Percentiles rank a stretch among this genome's conserved stretches.
These are phyloP conservation scores for Micrasema minimum DNA, from an alignment of 1,140 invertebrate species.

Conservation along the genomic window DNA sequence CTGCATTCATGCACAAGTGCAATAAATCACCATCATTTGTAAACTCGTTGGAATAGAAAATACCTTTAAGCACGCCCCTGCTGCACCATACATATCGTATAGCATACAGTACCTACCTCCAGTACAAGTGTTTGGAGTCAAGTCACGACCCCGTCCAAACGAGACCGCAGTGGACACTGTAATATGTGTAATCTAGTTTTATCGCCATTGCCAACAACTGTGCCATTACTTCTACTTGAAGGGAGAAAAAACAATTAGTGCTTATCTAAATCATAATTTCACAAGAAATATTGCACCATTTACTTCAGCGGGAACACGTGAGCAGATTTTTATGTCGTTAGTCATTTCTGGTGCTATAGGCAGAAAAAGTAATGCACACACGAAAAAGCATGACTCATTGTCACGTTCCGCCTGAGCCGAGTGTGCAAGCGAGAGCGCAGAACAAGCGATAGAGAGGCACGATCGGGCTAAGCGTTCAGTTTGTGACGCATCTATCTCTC, in stretches of 20 bases:
- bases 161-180: conserved; percentile 46
- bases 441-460: no score
- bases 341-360: neutral
- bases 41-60: no score
- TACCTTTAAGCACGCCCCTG: no score
- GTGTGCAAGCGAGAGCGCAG: no score
- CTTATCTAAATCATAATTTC: conserved; percentile 35
- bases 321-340: neutral
- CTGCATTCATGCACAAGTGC: no score
- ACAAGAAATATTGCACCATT: conserved; percentile 21
- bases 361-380: neutral
- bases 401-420: no score
- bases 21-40: no score
- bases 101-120: neutral
- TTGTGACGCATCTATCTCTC: no score
- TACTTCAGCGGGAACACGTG: neutral
- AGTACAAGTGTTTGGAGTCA: conserved; percentile 44
- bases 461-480: no score
- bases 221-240: conserved; percentile 13
- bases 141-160: conserved; percentile 43
- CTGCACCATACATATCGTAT: no score
- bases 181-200: conserved; percentile 43
- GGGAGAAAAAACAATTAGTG: conserved; percentile 38
- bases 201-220: conserved; percentile 26
- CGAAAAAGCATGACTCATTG: neutral